A percentile compares a stretch with the other conserved stretches of the same genome.
Conservation (phyloP, 2,113 vertebrate species). For the Hepsetus odoe region DNA sequence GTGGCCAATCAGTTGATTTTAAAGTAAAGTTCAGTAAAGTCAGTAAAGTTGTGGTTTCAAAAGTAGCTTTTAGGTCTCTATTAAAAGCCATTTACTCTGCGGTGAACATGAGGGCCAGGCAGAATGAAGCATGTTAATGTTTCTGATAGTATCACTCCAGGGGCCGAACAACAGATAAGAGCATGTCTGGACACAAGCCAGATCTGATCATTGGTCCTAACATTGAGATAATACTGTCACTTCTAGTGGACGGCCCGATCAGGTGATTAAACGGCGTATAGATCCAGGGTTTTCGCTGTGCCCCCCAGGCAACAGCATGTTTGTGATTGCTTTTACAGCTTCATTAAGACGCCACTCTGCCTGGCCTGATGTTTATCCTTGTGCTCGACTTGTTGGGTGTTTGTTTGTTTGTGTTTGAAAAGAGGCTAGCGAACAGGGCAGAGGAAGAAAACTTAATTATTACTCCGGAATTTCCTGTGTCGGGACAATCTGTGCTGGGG, state of each 20-base stretch:
- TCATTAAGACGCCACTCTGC: slow-evolving; percentile 2
- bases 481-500: slow-evolving; percentile 18
- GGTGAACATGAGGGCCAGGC: background rate
- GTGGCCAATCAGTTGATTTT: too few relatives aligned
- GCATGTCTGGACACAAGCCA: background rate
- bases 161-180: background rate
- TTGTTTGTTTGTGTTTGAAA: slow-evolving; percentile 24
- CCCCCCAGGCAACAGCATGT: background rate
- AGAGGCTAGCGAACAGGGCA: background rate
- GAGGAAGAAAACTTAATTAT: slow-evolving; percentile 30
- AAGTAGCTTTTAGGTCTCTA: background rate
- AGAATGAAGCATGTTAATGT: background rate
- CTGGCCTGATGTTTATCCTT: background rate
- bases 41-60: too few relatives aligned
- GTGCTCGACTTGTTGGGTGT: background rate
- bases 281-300: background rate
- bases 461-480: slow-evolving; percentile 39
- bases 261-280: background rate
- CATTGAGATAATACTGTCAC: background rate
- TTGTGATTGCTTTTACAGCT: background rate
- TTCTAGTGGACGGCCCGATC: background rate
- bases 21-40: too few relatives aligned
- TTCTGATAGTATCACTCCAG: background rate
- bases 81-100: background rate
- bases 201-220: background rate